Conservation (phyloP, 1,140 invertebrate species). For the Caenorhabditis briggsae region DNA sequence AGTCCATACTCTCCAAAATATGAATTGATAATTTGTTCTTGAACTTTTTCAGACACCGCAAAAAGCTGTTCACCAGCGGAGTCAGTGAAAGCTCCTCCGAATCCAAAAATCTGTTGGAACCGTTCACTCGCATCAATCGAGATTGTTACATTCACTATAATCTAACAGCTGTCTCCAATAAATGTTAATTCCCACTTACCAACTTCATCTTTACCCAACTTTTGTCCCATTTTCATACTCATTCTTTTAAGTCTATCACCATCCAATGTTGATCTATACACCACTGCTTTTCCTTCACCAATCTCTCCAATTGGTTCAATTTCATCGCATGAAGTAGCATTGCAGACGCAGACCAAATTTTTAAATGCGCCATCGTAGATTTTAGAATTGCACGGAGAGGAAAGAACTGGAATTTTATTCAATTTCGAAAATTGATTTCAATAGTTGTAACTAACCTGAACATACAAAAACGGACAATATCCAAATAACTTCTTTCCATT, state of each 20-base stretch:
- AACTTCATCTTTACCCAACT: background rate
- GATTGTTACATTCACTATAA: conserved; percentile 29
- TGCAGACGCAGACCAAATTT: conserved; percentile 60
- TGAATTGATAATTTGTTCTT: conserved; percentile 75
- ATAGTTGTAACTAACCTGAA: background rate
- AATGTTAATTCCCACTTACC: background rate
- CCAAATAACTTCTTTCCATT: background rate
- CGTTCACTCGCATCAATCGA: conserved; percentile 23
- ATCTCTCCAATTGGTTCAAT: conserved; percentile 45
- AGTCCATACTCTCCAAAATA: conserved; percentile 79
- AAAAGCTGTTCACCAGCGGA: conserved; percentile 78
- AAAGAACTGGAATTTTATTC: background rate
- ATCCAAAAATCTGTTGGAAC: conserved; percentile 74
- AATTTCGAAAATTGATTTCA: background rate
- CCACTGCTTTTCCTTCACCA: conserved; percentile 4
- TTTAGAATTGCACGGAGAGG: conserved; percentile 17
- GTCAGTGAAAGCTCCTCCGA: conserved; percentile 79
- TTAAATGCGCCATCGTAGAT: background rate
- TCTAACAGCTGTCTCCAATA: background rate
- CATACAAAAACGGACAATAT: background rate
- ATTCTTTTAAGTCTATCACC: conserved; percentile 35
- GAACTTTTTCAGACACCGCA: conserved; percentile 71
- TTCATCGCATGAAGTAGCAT: conserved; percentile 56
- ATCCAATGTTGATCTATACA: conserved; percentile 33
- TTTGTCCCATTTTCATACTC: conserved; percentile 2